These are phyloP conservation scores for Lagothrix lagotricha DNA, from an alignment of 2,797 vertebrate genomes.

Conservation along the genomic window DNA sequence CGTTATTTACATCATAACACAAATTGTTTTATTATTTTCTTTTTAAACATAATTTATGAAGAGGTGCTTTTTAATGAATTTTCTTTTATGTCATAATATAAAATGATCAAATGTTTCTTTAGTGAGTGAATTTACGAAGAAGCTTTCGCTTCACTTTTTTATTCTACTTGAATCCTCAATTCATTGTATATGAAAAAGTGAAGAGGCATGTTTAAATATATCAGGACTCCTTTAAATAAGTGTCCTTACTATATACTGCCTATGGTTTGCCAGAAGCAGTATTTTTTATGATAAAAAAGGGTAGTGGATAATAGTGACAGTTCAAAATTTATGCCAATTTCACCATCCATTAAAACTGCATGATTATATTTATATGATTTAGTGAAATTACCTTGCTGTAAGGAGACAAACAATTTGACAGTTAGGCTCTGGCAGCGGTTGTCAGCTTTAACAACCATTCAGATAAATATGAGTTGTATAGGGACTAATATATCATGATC, in stretches of 20 bases:
- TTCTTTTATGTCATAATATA: not conserved
- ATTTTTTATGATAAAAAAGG: not conserved
- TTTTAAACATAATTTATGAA: not conserved
- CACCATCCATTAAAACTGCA: not conserved
- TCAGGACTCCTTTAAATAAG: not conserved
- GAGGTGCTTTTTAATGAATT: not conserved
- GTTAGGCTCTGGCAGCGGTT: not conserved
- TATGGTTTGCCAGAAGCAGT: not conserved
- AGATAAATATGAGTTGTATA: not conserved
- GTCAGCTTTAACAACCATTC: slow-evolving; percentile 21
- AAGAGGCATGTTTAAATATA: not conserved
- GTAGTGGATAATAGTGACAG: not conserved
- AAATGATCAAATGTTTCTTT: not conserved
- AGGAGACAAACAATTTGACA: not conserved
- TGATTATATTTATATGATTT: slow-evolving; percentile 29
- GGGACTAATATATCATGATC: not conserved
- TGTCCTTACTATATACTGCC: not conserved
- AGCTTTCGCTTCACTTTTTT: not conserved
- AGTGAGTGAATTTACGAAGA: not conserved
- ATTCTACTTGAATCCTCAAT: not conserved
- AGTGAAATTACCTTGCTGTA: not conserved
- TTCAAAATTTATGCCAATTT: slow-evolving; percentile 21
- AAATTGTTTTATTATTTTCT: not conserved
- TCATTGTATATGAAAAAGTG: not conserved
- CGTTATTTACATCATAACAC: not conserved